Base-by-base conservation (phyloP, 1,140 invertebrate species). In the Littorina saxatilis region DNA sequence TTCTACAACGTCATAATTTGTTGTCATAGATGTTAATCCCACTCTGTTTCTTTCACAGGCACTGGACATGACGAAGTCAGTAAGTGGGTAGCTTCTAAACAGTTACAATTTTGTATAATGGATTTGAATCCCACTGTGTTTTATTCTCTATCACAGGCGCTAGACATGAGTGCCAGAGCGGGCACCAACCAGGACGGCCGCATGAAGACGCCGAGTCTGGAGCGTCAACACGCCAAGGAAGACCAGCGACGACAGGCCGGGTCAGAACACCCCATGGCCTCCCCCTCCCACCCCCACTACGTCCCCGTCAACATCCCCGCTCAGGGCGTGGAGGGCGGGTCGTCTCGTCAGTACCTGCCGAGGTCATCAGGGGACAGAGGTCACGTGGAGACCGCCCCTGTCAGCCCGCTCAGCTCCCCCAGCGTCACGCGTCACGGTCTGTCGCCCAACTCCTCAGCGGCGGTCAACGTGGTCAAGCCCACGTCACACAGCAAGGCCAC, bases 401-500 rank as follows among this genome's bases (percentile, higher is more conserved):
- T 77, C 58, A 78, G 76, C 79, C 85, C 83, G 27, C 68, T 86
- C 47, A 83, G 82, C 72, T 82, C 77, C 55, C 85, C 85, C 27
- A 86, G 80, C 61, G 47, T 82, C 3, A 75, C 79, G 29, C 80
- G 82, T 3, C 80, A 85, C 68, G 76, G 76, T 20, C 35, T 61
- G 27, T 66, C 52, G 2, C 61, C 77, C 23, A 61, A 43, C 20
- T 77, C 84, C 37, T 88, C 89, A 58, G 87, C 88, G 55, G 87
- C 89, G 27, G 87, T 91, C 20, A 91, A 91, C 82, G 85, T 91
- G 43, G 90, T 91, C 13, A 91, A 91, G 81, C 90, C 90, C 37
- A 89, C 88, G 32, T 87, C 88, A 1, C n/a, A 61, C 15, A 79
- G 35, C 35, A 82, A 82, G 52, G 80, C 86, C 29, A 83, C 79